These are phyloP conservation scores for Heloderma charlesbogerti DNA, from an alignment of 2,113 vertebrate species.

Conservation along the genomic window DNA sequence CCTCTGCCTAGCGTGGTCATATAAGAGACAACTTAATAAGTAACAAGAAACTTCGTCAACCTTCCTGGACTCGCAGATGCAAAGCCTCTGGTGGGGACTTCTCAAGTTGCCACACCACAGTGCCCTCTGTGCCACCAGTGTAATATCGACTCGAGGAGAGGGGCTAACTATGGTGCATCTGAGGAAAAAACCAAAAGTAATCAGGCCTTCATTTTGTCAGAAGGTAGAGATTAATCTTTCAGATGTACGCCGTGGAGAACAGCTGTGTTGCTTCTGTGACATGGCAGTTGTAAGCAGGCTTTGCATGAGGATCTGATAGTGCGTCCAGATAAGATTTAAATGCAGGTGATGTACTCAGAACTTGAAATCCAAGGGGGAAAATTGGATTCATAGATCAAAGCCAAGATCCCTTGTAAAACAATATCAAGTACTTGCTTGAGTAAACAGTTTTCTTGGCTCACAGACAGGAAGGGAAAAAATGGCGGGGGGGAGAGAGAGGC, in stretches of 20 bases:
- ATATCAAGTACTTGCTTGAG: not conserved
- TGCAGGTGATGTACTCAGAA: constrained; percentile 1
- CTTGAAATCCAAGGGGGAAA: not conserved
- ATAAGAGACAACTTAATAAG: too few relatives aligned
- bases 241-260: not conserved
- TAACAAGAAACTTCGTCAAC: too few relatives aligned
- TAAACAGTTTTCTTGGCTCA: not conserved
- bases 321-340: constrained; percentile 13
- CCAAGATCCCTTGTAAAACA: constrained; percentile 5
- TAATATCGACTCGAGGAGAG: not conserved
- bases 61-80: too few relatives aligned
- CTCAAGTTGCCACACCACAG: not conserved
- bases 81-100: not conserved
- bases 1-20: too few relatives aligned
- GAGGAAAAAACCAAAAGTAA: not conserved
- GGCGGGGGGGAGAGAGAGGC: not conserved
- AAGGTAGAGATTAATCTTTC: not conserved
- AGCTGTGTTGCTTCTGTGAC: constrained; percentile 9
- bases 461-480: not conserved
- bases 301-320: not conserved
- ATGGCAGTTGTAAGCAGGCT: not conserved
- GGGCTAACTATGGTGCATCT: not conserved
- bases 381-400: constrained; percentile 31
- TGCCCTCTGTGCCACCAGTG: not conserved
- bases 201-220: not conserved